Percentiles rank a stretch among this genome's conserved stretches.
Evolutionary conservation across 2,113 vertebrate genomes (phyloP).

Genomic region (Tenebrosternarchus preto): DNA sequence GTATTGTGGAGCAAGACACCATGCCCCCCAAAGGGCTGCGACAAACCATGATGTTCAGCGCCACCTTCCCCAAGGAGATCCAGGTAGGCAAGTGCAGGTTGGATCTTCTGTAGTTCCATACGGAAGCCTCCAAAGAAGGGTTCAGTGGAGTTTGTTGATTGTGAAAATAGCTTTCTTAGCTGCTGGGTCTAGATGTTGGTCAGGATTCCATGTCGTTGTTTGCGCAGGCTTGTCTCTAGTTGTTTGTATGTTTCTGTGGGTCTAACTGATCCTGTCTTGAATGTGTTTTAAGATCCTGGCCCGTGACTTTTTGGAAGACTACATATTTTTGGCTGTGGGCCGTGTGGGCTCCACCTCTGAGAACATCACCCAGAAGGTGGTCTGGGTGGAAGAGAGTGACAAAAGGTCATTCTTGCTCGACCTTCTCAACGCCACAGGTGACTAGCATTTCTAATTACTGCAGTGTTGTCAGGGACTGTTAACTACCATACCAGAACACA

Average conservation of each 20-base stretch:
- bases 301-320: slow-evolving; percentile 97
- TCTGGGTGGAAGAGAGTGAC: slow-evolving; percentile 98
- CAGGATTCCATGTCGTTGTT: too few relatives aligned
- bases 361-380: slow-evolving; percentile 98
- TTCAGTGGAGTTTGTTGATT: not conserved
- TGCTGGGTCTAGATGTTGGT: too few relatives aligned
- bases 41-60: slow-evolving; percentile 99
- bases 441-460: slow-evolving; percentile 12
- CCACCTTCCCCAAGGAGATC: slow-evolving; percentile 98
- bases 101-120: too few relatives aligned
- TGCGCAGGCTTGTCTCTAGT: too few relatives aligned
- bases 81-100: slow-evolving; percentile 83
- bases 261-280: not conserved
- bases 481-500: not conserved
- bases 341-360: slow-evolving; percentile 97
- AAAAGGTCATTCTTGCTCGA: slow-evolving; percentile 97
- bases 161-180: not conserved
- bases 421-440: slow-evolving; percentile 95
- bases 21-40: slow-evolving; percentile 94
- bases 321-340: slow-evolving; percentile 96
- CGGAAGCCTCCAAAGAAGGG: too few relatives aligned
- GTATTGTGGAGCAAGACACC: slow-evolving; percentile 95
- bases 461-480: not conserved
- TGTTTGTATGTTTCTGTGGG: not conserved
- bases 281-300: slow-evolving; percentile 85